phyloP scores from a whole-genome alignment of 2,888 invertebrate genomes.

The Acronicta leporina region DNA sequence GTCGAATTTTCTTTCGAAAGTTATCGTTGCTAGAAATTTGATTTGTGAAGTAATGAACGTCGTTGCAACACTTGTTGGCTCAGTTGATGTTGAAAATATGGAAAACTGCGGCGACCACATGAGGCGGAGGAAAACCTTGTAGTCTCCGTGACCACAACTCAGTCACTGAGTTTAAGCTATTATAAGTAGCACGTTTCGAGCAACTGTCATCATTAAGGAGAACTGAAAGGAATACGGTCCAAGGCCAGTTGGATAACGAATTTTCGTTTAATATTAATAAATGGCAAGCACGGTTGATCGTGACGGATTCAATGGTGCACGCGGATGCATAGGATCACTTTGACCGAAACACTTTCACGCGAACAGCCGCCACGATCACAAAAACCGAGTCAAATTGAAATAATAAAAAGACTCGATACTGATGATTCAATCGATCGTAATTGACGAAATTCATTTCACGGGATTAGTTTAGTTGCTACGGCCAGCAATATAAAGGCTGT shows the following conservation, averaged over 20 bases:
- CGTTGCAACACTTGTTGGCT: conserved; percentile 58
- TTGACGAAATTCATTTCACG: conserved; percentile 62
- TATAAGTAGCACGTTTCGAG: conserved; percentile 81
- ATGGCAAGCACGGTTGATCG: conserved; percentile 82
- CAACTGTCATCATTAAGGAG: conserved; percentile 87
- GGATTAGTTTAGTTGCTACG: conserved; percentile 56
- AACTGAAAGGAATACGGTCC: conserved; percentile 86
- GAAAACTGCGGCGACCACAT: conserved; percentile 47
- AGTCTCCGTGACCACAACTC: conserved; percentile 66
- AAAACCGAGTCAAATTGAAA: conserved; percentile 72
- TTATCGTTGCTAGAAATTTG: conserved; percentile 71
- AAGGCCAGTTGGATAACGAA: conserved; percentile 88
- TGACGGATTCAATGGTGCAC: conserved; percentile 79
- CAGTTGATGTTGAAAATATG: conserved; percentile 47
- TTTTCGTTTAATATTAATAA: conserved; percentile 88
- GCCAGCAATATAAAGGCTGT: conserved; percentile 23
- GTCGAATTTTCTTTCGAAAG: conserved; percentile 85
- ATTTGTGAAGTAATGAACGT: conserved; percentile 57
- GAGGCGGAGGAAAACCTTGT: conserved; percentile 62
- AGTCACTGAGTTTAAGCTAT: conserved; percentile 75
- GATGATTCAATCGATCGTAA: conserved; percentile 72
- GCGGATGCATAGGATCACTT: conserved; percentile 75
- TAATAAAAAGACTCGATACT: conserved; percentile 67
- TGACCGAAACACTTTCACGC: conserved; percentile 79
- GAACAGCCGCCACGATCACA: conserved; percentile 56